These are phyloP conservation scores for Pyrocephalus nanus DNA, from an alignment of 2,797 vertebrate genomes.

Conservation along the genomic window DNA sequence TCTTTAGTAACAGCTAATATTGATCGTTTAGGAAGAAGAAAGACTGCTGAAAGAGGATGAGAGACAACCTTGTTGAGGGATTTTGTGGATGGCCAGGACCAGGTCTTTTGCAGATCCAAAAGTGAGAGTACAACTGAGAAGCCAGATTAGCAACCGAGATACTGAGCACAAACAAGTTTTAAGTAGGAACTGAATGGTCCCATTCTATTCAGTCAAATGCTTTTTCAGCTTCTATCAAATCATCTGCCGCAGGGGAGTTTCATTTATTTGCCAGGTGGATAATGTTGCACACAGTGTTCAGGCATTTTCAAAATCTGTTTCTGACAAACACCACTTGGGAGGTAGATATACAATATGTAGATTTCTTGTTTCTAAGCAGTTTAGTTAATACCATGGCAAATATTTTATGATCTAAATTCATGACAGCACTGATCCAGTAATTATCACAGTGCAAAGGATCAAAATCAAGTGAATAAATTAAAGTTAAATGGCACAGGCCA, in stretches of 20 bases:
- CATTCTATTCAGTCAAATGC: conserved; percentile 54
- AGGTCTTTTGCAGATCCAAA: background rate
- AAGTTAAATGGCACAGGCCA: background rate
- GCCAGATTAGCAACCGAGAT: background rate
- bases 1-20: background rate
- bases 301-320: conserved; percentile 44
- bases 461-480: conserved; percentile 30
- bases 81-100: background rate
- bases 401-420: conserved; percentile 43
- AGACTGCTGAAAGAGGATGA: background rate
- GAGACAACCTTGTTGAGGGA: background rate
- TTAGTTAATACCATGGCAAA: conserved; percentile 13
- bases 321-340: conserved; percentile 61
- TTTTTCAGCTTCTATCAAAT: conserved; percentile 61
- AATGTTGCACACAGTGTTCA: conserved; percentile 40
- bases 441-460: background rate
- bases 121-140: conserved; percentile 47
- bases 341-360: background rate
- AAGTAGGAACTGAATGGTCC: conserved; percentile 39
- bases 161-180: conserved; percentile 30
- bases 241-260: conserved; percentile 57
- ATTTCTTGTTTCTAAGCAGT: conserved; percentile 13
- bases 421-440: conserved; percentile 8
- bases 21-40: background rate
- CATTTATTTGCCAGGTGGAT: conserved; percentile 57